A percentile compares a stretch with the other conserved stretches of the same genome.
Evolutionary conservation across 1,140 invertebrate species (phyloP).

Genomic region (Ceratitis capitata): DNA sequence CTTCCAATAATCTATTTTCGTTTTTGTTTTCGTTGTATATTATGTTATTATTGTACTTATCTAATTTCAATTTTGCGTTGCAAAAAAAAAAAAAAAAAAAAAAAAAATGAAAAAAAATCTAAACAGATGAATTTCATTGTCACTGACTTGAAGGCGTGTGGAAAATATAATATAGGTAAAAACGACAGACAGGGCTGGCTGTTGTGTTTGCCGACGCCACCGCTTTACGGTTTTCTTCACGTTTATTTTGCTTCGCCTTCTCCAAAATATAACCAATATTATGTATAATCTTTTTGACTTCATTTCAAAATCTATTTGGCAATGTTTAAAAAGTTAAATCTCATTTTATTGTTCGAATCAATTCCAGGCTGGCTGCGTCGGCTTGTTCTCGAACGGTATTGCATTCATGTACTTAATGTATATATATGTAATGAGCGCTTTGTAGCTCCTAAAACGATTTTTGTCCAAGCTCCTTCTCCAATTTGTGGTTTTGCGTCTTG

Average conservation of each 20-base stretch:
- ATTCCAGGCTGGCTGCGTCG: neutral
- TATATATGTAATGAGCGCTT: too few species aligned
- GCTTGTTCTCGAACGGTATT: neutral
- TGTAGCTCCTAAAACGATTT: too few species aligned
- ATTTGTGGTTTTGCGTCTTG: too few species aligned
- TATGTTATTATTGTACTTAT: conserved; percentile 27
- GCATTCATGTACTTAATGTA: neutral
- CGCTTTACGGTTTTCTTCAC: neutral
- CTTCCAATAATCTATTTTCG: conserved; percentile 23
- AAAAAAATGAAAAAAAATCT: neutral
- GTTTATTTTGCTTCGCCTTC: neutral
- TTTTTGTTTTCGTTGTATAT: neutral
- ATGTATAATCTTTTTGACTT: neutral
- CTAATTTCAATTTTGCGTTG: conserved; percentile 21
- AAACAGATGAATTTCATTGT: neutral
- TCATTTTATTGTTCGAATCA: neutral
- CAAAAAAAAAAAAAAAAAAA: neutral
- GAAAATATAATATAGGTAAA: neutral
- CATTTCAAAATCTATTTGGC: neutral
- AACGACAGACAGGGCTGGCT: neutral
- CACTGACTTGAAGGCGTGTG: conserved; percentile 8
- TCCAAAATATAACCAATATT: neutral
- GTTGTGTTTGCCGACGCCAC: neutral
- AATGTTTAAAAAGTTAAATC: neutral
- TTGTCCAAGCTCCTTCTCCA: too few species aligned